phyloP scores from a whole-genome alignment of 2,888 invertebrate species.

The Drosophila atripex region DNA sequence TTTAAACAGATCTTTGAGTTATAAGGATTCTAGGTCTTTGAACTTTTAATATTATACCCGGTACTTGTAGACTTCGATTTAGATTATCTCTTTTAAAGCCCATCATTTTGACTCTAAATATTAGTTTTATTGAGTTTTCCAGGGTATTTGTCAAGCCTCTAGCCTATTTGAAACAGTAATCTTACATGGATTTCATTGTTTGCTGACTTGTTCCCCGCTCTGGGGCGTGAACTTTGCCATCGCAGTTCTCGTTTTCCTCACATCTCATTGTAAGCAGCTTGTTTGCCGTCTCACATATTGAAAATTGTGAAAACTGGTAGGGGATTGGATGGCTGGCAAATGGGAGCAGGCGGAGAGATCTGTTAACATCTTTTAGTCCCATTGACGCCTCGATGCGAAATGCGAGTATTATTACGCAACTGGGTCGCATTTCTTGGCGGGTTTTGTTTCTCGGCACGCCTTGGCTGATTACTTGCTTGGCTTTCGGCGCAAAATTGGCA shows the following conservation, averaged over 20 bases:
- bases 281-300: constrained; percentile 32
- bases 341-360: constrained; percentile 13
- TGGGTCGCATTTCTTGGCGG: constrained; percentile 11
- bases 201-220: constrained; percentile 35
- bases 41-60: too few relatives aligned
- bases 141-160: background rate
- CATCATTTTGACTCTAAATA: too few relatives aligned
- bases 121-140: too few relatives aligned
- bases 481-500: constrained; percentile 44
- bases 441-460: constrained; percentile 21
- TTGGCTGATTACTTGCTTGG: constrained; percentile 31
- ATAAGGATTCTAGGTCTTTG: too few relatives aligned
- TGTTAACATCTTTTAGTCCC: constrained; percentile 48
- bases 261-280: constrained; percentile 32
- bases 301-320: constrained; percentile 26
- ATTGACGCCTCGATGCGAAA: constrained; percentile 50
- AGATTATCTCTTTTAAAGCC: too few relatives aligned
- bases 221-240: constrained; percentile 62
- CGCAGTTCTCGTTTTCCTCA: constrained; percentile 3
- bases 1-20: too few relatives aligned
- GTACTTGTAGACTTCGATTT: too few relatives aligned
- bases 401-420: constrained; percentile 47
- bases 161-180: background rate
- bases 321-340: constrained; percentile 11
- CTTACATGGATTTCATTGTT: constrained; percentile 37